Conservation (phyloP, 2,797 vertebrate genomes). For the Astyanax mexicanus region DNA sequence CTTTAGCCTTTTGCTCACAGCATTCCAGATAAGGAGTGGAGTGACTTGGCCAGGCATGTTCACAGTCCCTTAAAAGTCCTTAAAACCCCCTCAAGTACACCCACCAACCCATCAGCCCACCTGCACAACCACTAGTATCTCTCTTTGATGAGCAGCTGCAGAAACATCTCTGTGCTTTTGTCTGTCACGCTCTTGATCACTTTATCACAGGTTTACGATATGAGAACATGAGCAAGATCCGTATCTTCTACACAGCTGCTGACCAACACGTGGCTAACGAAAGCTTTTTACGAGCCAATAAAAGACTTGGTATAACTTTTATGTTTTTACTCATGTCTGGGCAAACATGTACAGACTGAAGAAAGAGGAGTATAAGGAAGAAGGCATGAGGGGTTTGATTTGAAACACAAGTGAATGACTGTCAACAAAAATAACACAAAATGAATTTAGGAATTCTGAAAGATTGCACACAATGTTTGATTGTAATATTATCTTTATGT, state of each 20-base stretch:
- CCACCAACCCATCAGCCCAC: constrained; percentile 44
- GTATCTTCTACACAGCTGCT: constrained; percentile 38
- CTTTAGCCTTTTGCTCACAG: constrained; percentile 31
- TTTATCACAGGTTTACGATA: constrained; percentile 46
- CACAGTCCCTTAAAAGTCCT: constrained; percentile 27
- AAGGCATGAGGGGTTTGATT: background rate
- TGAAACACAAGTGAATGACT: no score
- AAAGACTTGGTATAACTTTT: background rate
- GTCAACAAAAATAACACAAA: no score
- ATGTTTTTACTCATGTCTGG: background rate
- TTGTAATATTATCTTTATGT: no score
- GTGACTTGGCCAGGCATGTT: constrained; percentile 11
- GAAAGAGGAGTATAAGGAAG: no score
- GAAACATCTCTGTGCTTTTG: constrained; percentile 39
- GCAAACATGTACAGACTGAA: background rate
- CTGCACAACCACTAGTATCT: constrained; percentile 39
- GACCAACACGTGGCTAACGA: background rate
- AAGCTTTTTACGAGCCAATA: background rate
- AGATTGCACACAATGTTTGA: no score
- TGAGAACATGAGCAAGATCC: constrained; percentile 9
- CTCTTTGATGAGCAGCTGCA: constrained; percentile 46
- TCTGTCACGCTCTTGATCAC: background rate
- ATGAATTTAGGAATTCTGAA: no score
- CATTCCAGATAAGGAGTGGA: constrained; percentile 27
- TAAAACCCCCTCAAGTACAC: constrained; percentile 28